Base-by-base conservation (phyloP, 2,113 vertebrate species). In the Xiphophorus maculatus region DNA sequence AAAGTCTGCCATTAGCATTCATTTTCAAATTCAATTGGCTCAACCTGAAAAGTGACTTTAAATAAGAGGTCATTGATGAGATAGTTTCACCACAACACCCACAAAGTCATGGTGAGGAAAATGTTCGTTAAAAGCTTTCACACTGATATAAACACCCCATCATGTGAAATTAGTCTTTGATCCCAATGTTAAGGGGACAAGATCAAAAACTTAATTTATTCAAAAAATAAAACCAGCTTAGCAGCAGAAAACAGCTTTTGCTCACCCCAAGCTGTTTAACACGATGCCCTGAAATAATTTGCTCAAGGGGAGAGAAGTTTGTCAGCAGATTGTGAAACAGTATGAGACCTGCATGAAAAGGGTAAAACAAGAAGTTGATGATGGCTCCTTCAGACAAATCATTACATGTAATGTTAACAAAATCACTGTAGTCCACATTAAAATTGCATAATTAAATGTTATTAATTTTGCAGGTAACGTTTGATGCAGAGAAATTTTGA, bases 41-140 rank as follows among this genome's bases (percentile, higher is more conserved):
- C 60, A 69, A 42, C 71, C 27, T 74, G 27, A 70, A 66, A 40
- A 51, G 65, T 42, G 5, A 66, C 12, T 42, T 58, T 10, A 58
- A 25, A 58, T 48, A 58, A 25, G 51, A 58, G 2, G 3, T 68
- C 9, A 68, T 28, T 15, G 22, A 7, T 27, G 69, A 25, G 30
- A 35, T 60, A 32, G 35, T 5, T 15, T 32, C 17, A 22, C 11
- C 48, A 32, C 13, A 60, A 8, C 70, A 30, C 42, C 35, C 15
- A 17, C 22, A 44, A 63, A 33, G 40, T 27, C 66, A 67, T 17
- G n/a, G 19, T 58, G 30, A 58, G 48, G 42, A 32, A 69, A 25
- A 70, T 60, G 30, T 8, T 12, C 0, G 29, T 60, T 58, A 58
- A 58, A 64, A 51, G 5, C 5, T 22, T 15, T 9, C 44, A 14